Evolutionary conservation across 1,140 invertebrate genomes (phyloP).

Genomic region (Drosophila arawakana): DNA sequence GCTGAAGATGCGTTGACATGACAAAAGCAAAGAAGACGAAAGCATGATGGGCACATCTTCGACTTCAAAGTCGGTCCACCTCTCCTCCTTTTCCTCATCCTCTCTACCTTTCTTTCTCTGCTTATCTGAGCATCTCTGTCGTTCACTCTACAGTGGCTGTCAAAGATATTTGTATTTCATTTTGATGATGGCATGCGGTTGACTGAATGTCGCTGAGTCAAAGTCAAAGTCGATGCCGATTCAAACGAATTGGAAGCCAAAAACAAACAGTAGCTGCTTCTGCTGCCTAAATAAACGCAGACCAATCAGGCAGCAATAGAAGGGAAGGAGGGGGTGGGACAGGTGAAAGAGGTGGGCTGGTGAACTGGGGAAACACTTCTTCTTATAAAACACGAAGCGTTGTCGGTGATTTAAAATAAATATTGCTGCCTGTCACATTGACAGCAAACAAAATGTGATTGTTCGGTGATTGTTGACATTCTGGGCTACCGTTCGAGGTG

Average conservation of each 20-base stretch:
- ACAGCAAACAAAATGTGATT: slow-evolving; percentile 82
- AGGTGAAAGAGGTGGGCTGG: background rate
- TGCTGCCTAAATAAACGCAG: slow-evolving; percentile 71
- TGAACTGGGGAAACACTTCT: slow-evolving; percentile 23
- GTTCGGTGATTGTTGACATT: slow-evolving; percentile 81
- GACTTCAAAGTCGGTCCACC: slow-evolving; percentile 73
- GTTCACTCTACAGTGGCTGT: slow-evolving; percentile 68
- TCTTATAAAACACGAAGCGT: slow-evolving; percentile 38
- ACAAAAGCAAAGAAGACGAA: slow-evolving; percentile 47
- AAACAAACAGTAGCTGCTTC: slow-evolving; percentile 75
- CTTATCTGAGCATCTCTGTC: background rate
- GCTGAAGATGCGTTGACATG: slow-evolving; percentile 39
- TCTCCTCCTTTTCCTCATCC: slow-evolving; percentile 17
- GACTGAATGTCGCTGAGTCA: slow-evolving; percentile 59
- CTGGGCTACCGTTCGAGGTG: slow-evolving; percentile 60
- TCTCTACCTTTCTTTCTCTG: slow-evolving; percentile 2
- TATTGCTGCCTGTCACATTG: slow-evolving; percentile 81
- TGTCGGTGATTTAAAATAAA: slow-evolving; percentile 80
- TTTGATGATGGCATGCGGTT: slow-evolving; percentile 62
- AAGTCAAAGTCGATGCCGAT: slow-evolving; percentile 39
- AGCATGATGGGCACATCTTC: slow-evolving; percentile 40
- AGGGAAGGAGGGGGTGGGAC: background rate
- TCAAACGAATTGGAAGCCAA: slow-evolving; percentile 70
- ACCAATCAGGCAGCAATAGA: slow-evolving; percentile 57
- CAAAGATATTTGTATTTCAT: slow-evolving; percentile 82